These are phyloP conservation scores for Drosophila aff. DNA, from an alignment of 1,140 invertebrate species.

Conservation along the genomic window DNA sequence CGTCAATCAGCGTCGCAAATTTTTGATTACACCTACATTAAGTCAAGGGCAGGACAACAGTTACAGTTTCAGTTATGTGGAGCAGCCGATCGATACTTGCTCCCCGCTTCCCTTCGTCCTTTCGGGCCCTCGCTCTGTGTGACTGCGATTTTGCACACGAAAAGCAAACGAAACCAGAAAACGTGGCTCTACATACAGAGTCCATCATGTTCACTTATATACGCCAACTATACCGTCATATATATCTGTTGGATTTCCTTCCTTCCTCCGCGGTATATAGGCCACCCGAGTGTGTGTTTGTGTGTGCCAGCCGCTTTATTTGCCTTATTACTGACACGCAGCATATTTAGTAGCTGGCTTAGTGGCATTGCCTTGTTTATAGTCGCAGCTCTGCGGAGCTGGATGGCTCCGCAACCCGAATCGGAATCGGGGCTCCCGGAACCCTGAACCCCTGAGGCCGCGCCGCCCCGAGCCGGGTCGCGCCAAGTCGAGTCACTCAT, in stretches of 20 bases:
- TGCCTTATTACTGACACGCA: conserved; percentile 80
- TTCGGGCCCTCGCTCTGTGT: conserved; percentile 36
- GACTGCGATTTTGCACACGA: conserved; percentile 80
- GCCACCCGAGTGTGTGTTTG: conserved; percentile 41
- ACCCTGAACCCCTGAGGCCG: conserved; percentile 1
- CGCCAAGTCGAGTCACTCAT: conserved; percentile 48
- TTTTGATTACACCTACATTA: conserved; percentile 81
- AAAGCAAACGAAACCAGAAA: conserved; percentile 73
- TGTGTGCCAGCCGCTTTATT: conserved; percentile 65
- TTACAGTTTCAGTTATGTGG: conserved; percentile 68
- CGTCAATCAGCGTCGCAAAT: conserved; percentile 82
- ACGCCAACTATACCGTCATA: conserved; percentile 37
- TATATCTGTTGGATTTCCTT: conserved; percentile 52
- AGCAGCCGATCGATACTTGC: conserved; percentile 74
- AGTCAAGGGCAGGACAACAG: conserved; percentile 77
- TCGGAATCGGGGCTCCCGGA: conserved; percentile 23
- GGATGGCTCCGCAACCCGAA: conserved; percentile 22
- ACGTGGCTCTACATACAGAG: conserved; percentile 59
- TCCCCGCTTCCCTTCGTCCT: conserved; percentile 9
- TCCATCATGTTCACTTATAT: conserved; percentile 55
- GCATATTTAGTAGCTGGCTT: conserved; percentile 80
- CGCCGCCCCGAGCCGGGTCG: conserved; percentile 8
- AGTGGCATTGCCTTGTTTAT: conserved; percentile 58
- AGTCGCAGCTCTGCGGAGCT: conserved; percentile 37
- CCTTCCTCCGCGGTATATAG: conserved; percentile 55